Evolutionary conservation across 2,113 vertebrate genomes (phyloP), one percentile per base, ranked within the genome.

Genomic region (Tychaedon coryphoeus): DNA sequence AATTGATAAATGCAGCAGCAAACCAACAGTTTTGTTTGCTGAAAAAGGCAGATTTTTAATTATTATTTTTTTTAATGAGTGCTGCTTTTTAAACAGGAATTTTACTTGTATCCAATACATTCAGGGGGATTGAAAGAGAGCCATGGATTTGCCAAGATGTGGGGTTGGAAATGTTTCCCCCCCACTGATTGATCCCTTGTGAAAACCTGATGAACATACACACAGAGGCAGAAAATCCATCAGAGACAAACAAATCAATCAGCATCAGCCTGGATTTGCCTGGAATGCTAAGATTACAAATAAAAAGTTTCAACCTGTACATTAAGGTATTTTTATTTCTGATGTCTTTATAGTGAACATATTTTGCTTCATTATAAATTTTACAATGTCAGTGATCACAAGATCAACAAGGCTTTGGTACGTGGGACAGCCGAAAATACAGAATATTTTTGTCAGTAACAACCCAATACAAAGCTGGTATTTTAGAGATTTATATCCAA

Each of bases 141-240:
- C 56, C 36, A 24, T 4, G 47, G 67, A 38, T 67, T 51, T 69
- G 13, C 53, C 47, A 71, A 76, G 89, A 56, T 40, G 31, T 66
- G 56, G 62, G 45, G 47, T 53, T 53, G 57, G 67, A 42, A 94
- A 64, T 0, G 7, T 67, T 74, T 86, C 33, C 54, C 76, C 40
- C 64, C 20, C 53, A 29, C 2, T 40, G 83, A 86, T 90, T 57
- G 81, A 87, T 71, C 85, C 40, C 72, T 91, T 70, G 43, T 58
- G 77, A 28, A 79, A 92, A 92, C 76, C 88, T 93, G 79, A 75
- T 82, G 88, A 89, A 82, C 73, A 65, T 10, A 79, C 5, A 76
- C 71, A 64, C 66, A 50, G 90, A 88, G 89, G 85, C 92, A 96
- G 91, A 70, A 97, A 96, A 97, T 90, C 90, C 79, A 90, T 72